Evolutionary conservation across 2,888 invertebrate species (phyloP).

Genomic region (Cantharis nigra): DNA sequence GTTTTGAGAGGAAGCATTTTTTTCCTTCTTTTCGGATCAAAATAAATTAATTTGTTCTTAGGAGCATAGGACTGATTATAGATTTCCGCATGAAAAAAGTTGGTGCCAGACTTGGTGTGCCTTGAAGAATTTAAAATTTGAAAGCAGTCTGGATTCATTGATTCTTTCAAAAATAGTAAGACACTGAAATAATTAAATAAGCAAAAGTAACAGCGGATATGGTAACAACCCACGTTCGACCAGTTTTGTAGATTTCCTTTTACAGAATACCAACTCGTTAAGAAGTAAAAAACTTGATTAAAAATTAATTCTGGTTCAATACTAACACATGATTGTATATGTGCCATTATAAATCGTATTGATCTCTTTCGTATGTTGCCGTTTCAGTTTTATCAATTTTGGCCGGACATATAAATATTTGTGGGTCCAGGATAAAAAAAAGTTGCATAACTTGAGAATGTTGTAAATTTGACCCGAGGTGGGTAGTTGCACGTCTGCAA

Average conservation of each 20-base stretch:
- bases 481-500: background rate
- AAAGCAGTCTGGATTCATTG: background rate
- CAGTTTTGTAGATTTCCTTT: conserved; percentile 12
- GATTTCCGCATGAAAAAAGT: background rate
- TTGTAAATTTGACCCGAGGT: background rate
- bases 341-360: background rate
- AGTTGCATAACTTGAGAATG: background rate
- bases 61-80: too few relatives aligned
- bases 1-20: too few relatives aligned
- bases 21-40: too few relatives aligned
- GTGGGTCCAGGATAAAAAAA: background rate
- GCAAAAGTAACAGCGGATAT: conserved; percentile 13
- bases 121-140: background rate
- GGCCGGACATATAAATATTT: background rate
- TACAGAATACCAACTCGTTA: conserved; percentile 6
- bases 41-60: too few relatives aligned
- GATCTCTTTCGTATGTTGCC: background rate
- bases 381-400: background rate
- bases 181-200: conserved; percentile 13
- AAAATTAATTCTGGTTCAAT: conserved; percentile 11
- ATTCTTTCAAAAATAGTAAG: conserved; percentile 13
- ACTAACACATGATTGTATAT: background rate
- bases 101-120: background rate
- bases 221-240: conserved; percentile 12
- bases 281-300: conserved; percentile 5